Percentiles rank a stretch among this genome's conserved stretches.
phyloP scores from a whole-genome alignment of 1,140 invertebrate genomes.

The Solenopsis invicta region DNA sequence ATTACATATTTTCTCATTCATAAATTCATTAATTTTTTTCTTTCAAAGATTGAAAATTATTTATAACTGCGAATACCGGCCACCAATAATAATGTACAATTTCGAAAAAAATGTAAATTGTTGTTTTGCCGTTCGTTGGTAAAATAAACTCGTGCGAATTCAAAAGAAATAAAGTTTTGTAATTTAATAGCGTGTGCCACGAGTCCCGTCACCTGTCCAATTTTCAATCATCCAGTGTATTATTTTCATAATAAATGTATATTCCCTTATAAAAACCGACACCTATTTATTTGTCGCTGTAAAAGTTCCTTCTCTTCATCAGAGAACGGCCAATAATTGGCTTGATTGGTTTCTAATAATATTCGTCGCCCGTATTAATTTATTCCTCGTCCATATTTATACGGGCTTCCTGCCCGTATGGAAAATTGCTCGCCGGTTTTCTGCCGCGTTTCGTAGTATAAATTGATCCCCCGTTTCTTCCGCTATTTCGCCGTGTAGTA shows the following conservation, averaged over 20 bases:
- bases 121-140: not conserved
- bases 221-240: conserved; percentile 35
- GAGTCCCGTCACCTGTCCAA: conserved; percentile 6
- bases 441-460: conserved; percentile 63
- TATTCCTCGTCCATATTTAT: conserved; percentile 32
- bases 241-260: conserved; percentile 32
- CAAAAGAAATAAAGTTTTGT: not conserved
- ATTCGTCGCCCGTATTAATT: conserved; percentile 45
- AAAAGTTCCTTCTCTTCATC: not conserved
- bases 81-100: too few species aligned
- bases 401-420: conserved; percentile 56
- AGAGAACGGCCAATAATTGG: conserved; percentile 20
- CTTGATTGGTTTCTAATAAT: conserved; percentile 46
- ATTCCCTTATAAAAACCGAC: not conserved
- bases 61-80: too few species aligned
- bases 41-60: too few species aligned
- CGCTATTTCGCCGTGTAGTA: conserved; percentile 63
- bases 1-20: too few species aligned
- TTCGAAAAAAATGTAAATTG: not conserved
- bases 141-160: not conserved
- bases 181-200: conserved; percentile 1
- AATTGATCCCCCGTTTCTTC: conserved; percentile 63
- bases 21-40: too few species aligned
- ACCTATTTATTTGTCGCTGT: conserved; percentile 26
- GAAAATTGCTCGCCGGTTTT: conserved; percentile 42